phyloP scores from a whole-genome alignment of 2,888 invertebrate genomes.

The Junonia oenone region DNA sequence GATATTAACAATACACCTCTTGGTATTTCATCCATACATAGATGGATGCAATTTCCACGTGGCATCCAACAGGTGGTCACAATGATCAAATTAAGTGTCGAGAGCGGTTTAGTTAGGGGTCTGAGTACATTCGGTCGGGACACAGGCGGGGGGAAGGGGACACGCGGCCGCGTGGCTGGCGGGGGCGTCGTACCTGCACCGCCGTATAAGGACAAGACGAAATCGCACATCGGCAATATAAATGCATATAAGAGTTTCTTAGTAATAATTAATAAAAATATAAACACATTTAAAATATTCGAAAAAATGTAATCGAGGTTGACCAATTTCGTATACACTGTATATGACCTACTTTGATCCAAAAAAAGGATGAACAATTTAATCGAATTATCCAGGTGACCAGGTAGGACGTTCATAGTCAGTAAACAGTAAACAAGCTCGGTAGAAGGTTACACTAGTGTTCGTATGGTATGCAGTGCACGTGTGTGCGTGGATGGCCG shows the following conservation, averaged over 20 bases:
- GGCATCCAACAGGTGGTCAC: slow-evolving; percentile 46
- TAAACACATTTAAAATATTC: not conserved
- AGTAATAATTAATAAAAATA: not conserved
- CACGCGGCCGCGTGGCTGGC: slow-evolving; percentile 21
- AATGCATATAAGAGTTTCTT: not conserved
- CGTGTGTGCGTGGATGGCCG: slow-evolving; percentile 44
- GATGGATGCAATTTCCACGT: slow-evolving; percentile 29
- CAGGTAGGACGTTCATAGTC: not conserved
- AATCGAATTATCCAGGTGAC: not conserved
- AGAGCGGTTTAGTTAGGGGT: slow-evolving; percentile 13
- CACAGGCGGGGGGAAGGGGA: slow-evolving; percentile 23
- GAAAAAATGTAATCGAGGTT: too few relatives aligned
- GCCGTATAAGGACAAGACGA: slow-evolving; percentile 18
- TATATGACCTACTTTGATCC: too few relatives aligned
- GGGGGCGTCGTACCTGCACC: slow-evolving; percentile 33
- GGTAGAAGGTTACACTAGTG: slow-evolving; percentile 4
- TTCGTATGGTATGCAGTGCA: slow-evolving; percentile 1
- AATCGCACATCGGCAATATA: not conserved
- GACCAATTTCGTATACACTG: too few relatives aligned
- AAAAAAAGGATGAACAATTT: not conserved
- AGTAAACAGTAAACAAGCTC: slow-evolving; percentile 10
- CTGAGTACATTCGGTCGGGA: slow-evolving; percentile 28
- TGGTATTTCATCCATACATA: not conserved
- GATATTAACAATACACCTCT: too few relatives aligned
- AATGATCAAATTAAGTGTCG: slow-evolving; percentile 22